Conservation (phyloP, 2,888 invertebrate species). For the Eristalinus sepulchralis region DNA sequence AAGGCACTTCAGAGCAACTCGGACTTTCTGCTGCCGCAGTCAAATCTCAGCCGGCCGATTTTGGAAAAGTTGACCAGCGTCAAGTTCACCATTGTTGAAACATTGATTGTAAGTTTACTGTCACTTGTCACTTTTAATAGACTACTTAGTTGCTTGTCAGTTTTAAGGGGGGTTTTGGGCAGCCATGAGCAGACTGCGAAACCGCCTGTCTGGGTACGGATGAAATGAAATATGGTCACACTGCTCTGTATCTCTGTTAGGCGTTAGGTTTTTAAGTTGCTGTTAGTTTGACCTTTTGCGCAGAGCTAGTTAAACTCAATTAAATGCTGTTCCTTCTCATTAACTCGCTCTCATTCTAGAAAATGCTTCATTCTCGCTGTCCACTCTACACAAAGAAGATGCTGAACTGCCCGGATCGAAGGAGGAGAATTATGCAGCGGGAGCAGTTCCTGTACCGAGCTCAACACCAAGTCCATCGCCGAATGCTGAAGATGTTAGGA, state of each 20-base stretch:
- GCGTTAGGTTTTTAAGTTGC: too few relatives aligned
- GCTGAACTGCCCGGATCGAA: slow-evolving; percentile 74
- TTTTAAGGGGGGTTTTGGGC: too few relatives aligned
- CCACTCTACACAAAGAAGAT: slow-evolving; percentile 76
- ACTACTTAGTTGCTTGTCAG: too few relatives aligned
- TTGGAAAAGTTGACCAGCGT: slow-evolving; percentile 72
- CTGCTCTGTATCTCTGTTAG: too few relatives aligned
- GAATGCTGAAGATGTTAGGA: slow-evolving; percentile 75
- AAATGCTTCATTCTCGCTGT: slow-evolving; percentile 78
- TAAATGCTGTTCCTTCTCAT: too few relatives aligned
- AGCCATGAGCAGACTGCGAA: too few relatives aligned
- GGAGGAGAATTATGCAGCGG: slow-evolving; percentile 71
- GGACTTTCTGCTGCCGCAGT: slow-evolving; percentile 74
- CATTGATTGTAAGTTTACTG: slow-evolving; percentile 74
- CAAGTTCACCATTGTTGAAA: slow-evolving; percentile 74
- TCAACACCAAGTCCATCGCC: slow-evolving; percentile 77
- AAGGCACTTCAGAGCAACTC: slow-evolving; percentile 74
- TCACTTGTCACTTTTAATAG: too few relatives aligned
- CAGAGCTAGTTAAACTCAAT: too few relatives aligned
- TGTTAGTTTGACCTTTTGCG: too few relatives aligned
- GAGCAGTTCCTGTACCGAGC: slow-evolving; percentile 75
- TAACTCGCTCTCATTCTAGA: slow-evolving; percentile 73
- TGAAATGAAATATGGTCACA: too few relatives aligned
- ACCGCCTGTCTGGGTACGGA: too few relatives aligned
- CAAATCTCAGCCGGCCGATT: slow-evolving; percentile 73